phyloP scores from a whole-genome alignment of 2,797 vertebrate genomes.

The Harpagifer antarcticus region DNA sequence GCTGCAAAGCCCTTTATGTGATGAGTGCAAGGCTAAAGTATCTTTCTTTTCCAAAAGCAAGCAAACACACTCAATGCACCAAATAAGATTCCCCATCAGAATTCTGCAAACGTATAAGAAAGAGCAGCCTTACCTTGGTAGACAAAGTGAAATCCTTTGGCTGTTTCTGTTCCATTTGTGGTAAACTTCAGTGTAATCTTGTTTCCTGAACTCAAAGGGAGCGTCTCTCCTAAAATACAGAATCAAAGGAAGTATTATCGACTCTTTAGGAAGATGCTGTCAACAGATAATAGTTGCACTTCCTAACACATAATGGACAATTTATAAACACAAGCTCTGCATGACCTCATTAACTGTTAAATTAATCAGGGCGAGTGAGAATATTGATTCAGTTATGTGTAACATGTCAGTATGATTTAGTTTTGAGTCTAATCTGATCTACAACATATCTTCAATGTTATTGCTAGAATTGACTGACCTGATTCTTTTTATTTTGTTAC shows the following conservation, averaged over 20 bases:
- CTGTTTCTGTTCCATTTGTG: conserved; percentile 92
- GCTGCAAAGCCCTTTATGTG: conserved; percentile 36
- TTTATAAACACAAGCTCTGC: neutral
- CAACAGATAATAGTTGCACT: conserved; percentile 3
- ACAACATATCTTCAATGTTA: neutral
- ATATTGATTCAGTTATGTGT: neutral
- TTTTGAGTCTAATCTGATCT: neutral
- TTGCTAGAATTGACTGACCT: neutral
- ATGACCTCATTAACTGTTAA: neutral
- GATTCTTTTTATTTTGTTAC: conserved; percentile 12
- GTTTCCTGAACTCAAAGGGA: conserved; percentile 97
- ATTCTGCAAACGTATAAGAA: neutral
- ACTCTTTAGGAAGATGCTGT: neutral
- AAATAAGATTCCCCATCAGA: conserved; percentile 12
- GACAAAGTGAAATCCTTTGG: conserved; percentile 99
- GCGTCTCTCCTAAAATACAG: conserved; percentile 89
- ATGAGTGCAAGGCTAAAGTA: conserved; percentile 29
- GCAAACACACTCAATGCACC: conserved; percentile 22
- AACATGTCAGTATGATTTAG: neutral
- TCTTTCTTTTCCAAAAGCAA: conserved; percentile 3
- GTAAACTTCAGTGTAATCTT: conserved; percentile 95
- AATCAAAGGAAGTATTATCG: conserved; percentile 16
- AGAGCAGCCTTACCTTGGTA: conserved; percentile 92
- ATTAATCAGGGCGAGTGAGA: neutral
- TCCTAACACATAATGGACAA: neutral